Conservation (phyloP, 2,113 vertebrate genomes). For the Sminthopsis crassicaudata region DNA sequence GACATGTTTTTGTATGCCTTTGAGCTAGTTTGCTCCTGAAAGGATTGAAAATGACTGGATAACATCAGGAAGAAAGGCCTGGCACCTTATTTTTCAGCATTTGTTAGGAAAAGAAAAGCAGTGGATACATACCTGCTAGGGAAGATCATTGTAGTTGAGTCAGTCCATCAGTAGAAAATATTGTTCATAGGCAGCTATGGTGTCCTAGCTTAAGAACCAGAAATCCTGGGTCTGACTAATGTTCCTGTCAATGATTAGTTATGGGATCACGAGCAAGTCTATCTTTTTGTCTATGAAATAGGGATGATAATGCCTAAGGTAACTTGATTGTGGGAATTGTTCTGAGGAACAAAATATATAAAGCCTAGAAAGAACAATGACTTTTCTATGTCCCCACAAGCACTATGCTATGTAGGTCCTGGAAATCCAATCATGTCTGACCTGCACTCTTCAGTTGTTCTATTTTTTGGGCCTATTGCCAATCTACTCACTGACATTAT, state of each 20-base stretch:
- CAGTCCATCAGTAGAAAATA: neutral
- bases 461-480: neutral
- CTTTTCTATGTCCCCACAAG: neutral
- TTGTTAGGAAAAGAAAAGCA: neutral
- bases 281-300: neutral
- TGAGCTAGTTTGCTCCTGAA: neutral
- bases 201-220: neutral
- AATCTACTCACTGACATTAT: constrained; percentile 20
- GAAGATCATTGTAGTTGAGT: neutral
- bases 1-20: neutral
- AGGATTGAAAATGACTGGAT: neutral
- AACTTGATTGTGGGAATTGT: neutral
- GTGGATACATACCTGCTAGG: neutral
- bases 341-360: neutral
- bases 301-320: neutral
- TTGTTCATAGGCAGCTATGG: neutral
- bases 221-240: neutral
- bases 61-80: neutral
- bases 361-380: neutral
- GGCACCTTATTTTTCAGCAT: neutral
- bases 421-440: neutral
- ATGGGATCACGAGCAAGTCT: neutral
- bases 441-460: neutral
- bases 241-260: neutral
- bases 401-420: neutral